Conservation (phyloP, 2,888 invertebrate species). For the Tachina lurida region DNA sequence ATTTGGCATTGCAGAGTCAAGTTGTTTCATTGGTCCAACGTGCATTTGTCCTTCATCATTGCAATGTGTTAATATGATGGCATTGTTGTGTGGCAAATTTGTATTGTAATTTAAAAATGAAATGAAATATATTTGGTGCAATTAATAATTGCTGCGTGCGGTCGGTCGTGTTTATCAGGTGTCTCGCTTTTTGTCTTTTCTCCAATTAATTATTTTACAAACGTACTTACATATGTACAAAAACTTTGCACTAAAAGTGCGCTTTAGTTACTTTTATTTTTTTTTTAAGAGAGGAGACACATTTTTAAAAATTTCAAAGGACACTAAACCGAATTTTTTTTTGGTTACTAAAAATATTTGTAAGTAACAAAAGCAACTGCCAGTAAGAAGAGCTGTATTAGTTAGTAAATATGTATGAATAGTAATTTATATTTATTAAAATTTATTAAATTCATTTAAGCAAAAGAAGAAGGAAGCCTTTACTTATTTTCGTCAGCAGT, state of each 20-base stretch:
- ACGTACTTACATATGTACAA: conserved; percentile 1
- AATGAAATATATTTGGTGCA: conserved; percentile 54
- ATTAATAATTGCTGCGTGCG: conserved; percentile 75
- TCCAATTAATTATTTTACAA: background rate
- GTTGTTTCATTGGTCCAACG: conserved; percentile 15
- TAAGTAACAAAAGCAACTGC: background rate
- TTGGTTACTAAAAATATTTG: conserved; percentile 3
- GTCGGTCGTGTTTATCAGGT: conserved; percentile 75
- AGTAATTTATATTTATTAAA: too few species aligned
- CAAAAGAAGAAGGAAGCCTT: background rate
- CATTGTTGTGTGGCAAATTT: conserved; percentile 52
- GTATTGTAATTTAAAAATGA: conserved; percentile 38
- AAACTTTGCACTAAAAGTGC: conserved; percentile 49
- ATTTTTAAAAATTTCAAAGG: conserved; percentile 44
- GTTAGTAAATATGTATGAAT: background rate
- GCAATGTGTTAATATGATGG: conserved; percentile 58
- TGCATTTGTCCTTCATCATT: background rate
- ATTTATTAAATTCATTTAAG: conserved; percentile 4
- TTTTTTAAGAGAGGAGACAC: conserved; percentile 32
- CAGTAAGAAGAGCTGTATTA: background rate
- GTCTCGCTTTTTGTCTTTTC: conserved; percentile 63
- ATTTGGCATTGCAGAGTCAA: conserved; percentile 47
- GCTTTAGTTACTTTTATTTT: conserved; percentile 39
- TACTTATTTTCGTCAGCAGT: background rate
- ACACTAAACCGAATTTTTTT: conserved; percentile 10